phyloP scores from a whole-genome alignment of 1,140 invertebrate genomes.

The Gyrodactylus bullatarudis region DNA sequence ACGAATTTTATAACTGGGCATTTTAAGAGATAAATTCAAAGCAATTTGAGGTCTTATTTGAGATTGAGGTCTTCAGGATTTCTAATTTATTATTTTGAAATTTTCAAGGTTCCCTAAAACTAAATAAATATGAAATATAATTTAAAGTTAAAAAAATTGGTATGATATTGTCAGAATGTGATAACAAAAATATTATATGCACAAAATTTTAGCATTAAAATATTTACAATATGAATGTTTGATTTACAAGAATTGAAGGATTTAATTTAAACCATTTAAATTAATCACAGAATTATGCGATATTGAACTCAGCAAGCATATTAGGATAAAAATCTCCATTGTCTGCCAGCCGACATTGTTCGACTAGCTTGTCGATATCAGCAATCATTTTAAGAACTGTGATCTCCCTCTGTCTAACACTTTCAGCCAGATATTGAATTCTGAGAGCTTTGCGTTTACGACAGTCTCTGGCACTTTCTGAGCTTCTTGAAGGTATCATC shows the following conservation, averaged over 20 bases:
- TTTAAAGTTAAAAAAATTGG: not conserved
- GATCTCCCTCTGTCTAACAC: not conserved
- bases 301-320: not conserved
- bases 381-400: not conserved
- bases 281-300: too few relatives aligned
- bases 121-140: not conserved
- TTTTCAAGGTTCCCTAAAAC: not conserved
- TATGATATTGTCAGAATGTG: not conserved
- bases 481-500: not conserved
- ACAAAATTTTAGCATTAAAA: too few relatives aligned
- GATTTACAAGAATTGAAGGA: too few relatives aligned
- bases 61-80: too few relatives aligned
- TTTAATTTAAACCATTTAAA: too few relatives aligned
- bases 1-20: too few relatives aligned
- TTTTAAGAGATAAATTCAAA: too few relatives aligned
- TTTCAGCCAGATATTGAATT: not conserved
- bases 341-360: not conserved
- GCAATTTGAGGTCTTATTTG: too few relatives aligned
- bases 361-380: not conserved
- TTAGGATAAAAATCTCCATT: not conserved
- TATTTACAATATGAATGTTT: too few relatives aligned
- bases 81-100: too few relatives aligned
- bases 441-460: not conserved
- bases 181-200: not conserved
- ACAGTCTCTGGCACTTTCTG: not conserved